phyloP scores from a whole-genome alignment of 2,797 vertebrate genomes.

The Molossus alvarezi region DNA sequence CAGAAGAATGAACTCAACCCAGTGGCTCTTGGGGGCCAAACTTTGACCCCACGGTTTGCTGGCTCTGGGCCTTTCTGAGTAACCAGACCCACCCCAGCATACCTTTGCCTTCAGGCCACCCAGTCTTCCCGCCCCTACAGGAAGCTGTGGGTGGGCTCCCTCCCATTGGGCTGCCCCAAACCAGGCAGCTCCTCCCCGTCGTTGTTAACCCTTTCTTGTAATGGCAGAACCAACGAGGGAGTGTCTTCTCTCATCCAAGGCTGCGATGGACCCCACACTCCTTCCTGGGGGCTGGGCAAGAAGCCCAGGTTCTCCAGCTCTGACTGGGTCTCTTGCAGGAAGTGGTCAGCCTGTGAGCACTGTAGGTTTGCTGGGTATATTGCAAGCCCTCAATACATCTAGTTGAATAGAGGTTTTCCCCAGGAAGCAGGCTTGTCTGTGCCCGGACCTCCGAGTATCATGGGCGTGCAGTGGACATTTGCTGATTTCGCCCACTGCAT shows the following conservation, averaged over 20 bases:
- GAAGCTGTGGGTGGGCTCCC: slow-evolving; percentile 84
- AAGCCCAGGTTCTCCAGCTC: not conserved
- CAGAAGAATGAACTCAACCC: slow-evolving; percentile 80
- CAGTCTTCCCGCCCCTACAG: slow-evolving; percentile 73
- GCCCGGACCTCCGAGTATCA: not conserved
- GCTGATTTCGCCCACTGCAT: no score
- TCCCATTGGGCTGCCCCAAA: slow-evolving; percentile 17
- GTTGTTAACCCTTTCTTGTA: slow-evolving; percentile 65
- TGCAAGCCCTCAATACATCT: not conserved
- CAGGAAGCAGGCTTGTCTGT: not conserved
- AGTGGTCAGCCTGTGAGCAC: not conserved
- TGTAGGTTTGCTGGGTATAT: fast-evolving
- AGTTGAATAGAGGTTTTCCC: not conserved
- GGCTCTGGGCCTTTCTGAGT: slow-evolving; percentile 69
- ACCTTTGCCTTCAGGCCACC: slow-evolving; percentile 82
- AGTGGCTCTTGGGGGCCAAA: slow-evolving; percentile 62
- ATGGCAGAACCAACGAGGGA: not conserved
- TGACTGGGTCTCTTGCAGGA: no score
- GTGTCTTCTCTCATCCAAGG: not conserved
- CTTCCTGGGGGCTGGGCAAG: not conserved
- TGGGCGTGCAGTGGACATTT: fast-evolving
- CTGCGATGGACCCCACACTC: not conserved
- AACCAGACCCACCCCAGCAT: slow-evolving; percentile 76
- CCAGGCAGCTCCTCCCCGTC: not conserved
- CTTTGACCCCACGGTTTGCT: slow-evolving; percentile 68